Conservation (phyloP, 2,888 invertebrate genomes). For the Brachyopa scutellaris region DNA sequence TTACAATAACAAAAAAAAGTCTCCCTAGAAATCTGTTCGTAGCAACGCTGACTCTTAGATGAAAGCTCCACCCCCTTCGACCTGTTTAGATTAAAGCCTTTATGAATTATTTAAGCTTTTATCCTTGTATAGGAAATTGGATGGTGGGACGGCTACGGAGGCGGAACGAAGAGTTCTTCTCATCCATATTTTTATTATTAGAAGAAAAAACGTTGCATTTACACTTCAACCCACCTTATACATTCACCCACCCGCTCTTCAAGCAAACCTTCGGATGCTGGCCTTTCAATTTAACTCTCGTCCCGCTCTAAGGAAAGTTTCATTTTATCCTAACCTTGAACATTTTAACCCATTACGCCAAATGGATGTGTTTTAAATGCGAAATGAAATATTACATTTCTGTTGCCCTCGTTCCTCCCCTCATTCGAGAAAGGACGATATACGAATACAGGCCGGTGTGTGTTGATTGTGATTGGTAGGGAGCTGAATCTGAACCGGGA, state of each 20-base stretch:
- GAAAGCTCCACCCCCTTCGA: constrained; percentile 27
- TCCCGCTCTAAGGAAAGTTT: constrained; percentile 42
- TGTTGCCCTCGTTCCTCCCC: constrained; percentile 26
- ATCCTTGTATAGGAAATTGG: constrained; percentile 42
- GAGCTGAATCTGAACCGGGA: not conserved
- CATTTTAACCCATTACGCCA: constrained; percentile 71
- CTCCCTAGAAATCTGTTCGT: constrained; percentile 49
- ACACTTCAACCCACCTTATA: constrained; percentile 40
- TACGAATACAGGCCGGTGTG: constrained; percentile 9
- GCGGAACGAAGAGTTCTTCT: constrained; percentile 12
- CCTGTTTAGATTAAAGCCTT: constrained; percentile 69
- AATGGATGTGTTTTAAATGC: constrained; percentile 71
- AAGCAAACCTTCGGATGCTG: constrained; percentile 48
- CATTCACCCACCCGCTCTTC: not conserved
- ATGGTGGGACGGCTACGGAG: not conserved
- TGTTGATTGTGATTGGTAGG: constrained; percentile 43
- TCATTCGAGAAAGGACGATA: constrained; percentile 12
- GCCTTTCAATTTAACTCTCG: constrained; percentile 44
- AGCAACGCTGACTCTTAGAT: constrained; percentile 30
- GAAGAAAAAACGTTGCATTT: constrained; percentile 61
- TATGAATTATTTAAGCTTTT: constrained; percentile 70
- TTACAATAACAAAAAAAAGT: not conserved
- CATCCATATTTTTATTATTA: constrained; percentile 40
- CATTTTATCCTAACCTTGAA: constrained; percentile 66
- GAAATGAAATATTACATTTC: constrained; percentile 71